phyloP scores from a whole-genome alignment of 2,888 invertebrate species.

The Trachelus stipa region DNA sequence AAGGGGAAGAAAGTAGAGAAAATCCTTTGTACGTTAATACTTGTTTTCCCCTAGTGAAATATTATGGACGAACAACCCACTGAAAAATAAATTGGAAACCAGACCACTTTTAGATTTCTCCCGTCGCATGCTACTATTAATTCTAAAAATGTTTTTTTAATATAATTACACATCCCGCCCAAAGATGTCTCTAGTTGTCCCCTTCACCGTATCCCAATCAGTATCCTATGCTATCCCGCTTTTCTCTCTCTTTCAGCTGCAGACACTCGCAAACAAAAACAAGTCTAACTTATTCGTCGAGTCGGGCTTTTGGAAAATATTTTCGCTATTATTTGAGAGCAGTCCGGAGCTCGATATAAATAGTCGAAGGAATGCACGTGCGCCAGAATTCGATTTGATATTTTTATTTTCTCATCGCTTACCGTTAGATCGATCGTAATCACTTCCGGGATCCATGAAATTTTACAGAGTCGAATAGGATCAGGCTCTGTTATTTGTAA shows the following conservation, averaged over 20 bases:
- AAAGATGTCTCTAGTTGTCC: background rate
- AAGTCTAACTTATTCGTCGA: background rate
- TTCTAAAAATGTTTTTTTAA: background rate
- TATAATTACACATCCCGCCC: background rate
- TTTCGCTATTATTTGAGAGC: no score
- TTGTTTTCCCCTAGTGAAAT: background rate
- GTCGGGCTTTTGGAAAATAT: background rate
- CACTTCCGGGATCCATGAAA: no score
- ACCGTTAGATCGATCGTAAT: no score
- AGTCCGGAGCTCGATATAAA: no score
- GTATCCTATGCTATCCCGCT: constrained; percentile 12
- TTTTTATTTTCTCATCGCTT: no score
- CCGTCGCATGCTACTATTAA: background rate
- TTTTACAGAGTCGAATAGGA: no score
- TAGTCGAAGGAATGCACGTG: no score
- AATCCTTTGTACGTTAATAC: background rate
- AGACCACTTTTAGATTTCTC: background rate
- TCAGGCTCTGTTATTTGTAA: no score
- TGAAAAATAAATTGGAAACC: background rate
- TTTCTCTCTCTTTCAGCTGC: constrained; percentile 23
- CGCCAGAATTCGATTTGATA: no score
- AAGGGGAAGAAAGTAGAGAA: background rate
- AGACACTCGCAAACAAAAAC: constrained; percentile 1
- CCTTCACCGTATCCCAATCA: background rate
- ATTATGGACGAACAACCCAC: background rate